phyloP scores from a whole-genome alignment of 2,113 vertebrate genomes.

The Colius striatus region DNA sequence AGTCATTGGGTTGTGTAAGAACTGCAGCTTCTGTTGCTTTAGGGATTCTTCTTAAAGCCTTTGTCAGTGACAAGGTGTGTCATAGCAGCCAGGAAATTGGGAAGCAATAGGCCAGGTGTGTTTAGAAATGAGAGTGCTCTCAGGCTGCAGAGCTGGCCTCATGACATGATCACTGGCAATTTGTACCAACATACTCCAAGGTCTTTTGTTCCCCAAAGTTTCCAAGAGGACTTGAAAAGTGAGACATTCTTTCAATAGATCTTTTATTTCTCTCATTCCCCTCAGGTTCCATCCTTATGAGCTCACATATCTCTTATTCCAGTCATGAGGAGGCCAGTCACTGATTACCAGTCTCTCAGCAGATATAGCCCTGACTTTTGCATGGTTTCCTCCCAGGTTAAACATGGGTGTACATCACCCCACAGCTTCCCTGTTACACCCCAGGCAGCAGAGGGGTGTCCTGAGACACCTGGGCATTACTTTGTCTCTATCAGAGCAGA shows the following conservation, averaged over 20 bases:
- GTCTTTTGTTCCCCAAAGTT: background rate
- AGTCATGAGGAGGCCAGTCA: fast-evolving
- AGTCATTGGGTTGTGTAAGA: background rate
- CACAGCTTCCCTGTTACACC: background rate
- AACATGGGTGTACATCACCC: background rate
- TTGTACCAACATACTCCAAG: background rate
- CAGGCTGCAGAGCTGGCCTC: background rate
- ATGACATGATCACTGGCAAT: background rate
- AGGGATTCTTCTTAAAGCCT: background rate
- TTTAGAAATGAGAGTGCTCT: background rate
- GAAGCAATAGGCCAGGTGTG: background rate
- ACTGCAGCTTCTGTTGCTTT: background rate
- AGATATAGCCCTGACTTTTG: background rate
- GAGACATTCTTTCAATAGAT: background rate
- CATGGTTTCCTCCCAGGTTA: background rate
- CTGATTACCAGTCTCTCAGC: background rate
- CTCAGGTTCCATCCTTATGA: background rate
- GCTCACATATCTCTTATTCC: background rate
- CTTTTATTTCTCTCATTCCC: background rate
- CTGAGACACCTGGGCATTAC: fast-evolving
- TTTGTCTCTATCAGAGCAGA: background rate
- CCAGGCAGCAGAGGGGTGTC: background rate
- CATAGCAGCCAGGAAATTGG: background rate
- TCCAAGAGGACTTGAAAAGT: background rate
- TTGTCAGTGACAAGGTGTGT: background rate